Evolutionary conservation across 2,888 invertebrate genomes (phyloP).

Genomic region (Tenthredo amoena): DNA sequence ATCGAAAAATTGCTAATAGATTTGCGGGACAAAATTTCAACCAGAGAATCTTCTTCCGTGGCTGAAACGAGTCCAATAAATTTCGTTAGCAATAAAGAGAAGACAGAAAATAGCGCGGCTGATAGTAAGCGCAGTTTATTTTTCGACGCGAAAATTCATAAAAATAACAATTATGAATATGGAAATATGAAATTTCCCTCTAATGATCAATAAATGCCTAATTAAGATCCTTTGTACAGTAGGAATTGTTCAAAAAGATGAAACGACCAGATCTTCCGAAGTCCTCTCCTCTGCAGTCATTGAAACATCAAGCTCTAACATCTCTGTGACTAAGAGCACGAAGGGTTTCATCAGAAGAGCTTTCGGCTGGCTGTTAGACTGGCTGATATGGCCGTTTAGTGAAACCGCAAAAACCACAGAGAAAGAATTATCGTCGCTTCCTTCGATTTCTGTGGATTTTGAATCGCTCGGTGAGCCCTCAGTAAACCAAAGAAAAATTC

Average conservation of each 20-base stretch:
- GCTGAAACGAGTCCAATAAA: constrained; percentile 66
- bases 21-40: constrained; percentile 53
- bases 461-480: neutral
- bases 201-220: neutral
- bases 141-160: neutral
- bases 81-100: neutral
- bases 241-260: neutral
- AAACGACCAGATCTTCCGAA: neutral
- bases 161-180: neutral
- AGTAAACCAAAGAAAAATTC: neutral
- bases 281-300: neutral
- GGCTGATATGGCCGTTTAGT: constrained; percentile 36
- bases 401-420: neutral
- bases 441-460: neutral
- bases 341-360: neutral
- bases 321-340: neutral
- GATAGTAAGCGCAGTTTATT: neutral
- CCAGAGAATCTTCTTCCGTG: neutral
- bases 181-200: neutral
- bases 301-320: neutral
- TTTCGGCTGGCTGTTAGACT: constrained; percentile 1
- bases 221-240: neutral
- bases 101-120: neutral
- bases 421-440: neutral
- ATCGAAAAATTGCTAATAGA: constrained; percentile 83